These are phyloP conservation scores for Calameuta filiformis DNA, from an alignment of 2,888 invertebrate genomes.

Conservation along the genomic window DNA sequence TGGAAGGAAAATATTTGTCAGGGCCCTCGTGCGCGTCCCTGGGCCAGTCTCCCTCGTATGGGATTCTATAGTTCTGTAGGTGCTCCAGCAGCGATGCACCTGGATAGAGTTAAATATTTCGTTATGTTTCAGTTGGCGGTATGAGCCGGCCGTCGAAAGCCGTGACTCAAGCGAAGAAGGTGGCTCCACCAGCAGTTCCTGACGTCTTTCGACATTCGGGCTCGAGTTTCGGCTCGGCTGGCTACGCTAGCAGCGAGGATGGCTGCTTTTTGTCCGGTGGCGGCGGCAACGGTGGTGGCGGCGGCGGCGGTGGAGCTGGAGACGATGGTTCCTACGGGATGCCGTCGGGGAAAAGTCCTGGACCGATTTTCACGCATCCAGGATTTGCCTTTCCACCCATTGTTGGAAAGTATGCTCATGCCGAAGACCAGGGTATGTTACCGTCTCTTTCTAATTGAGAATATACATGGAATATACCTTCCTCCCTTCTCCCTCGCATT, in stretches of 20 bases:
- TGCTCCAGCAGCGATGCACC: too few species aligned
- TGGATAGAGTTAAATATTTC: too few species aligned
- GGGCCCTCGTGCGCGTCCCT: too few species aligned
- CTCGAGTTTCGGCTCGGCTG: slow-evolving; percentile 82
- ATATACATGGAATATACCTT: too few species aligned
- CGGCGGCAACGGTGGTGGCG: slow-evolving; percentile 33
- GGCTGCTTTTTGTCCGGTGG: slow-evolving; percentile 71
- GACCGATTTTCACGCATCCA: slow-evolving; percentile 74
- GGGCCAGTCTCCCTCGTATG: too few species aligned
- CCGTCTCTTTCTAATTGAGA: not conserved
- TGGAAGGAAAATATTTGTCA: too few species aligned
- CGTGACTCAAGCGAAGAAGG: slow-evolving; percentile 89
- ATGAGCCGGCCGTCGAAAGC: slow-evolving; percentile 87
- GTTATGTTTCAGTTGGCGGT: slow-evolving; percentile 79
- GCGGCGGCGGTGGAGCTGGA: slow-evolving; percentile 37
- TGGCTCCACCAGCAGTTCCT: slow-evolving; percentile 89
- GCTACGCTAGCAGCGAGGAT: slow-evolving; percentile 83
- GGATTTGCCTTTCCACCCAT: slow-evolving; percentile 81
- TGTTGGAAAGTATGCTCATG: slow-evolving; percentile 62
- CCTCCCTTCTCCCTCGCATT: too few species aligned
- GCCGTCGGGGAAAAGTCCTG: slow-evolving; percentile 74
- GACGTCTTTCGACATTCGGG: slow-evolving; percentile 84
- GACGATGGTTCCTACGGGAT: slow-evolving; percentile 67
- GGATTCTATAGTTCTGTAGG: too few species aligned
- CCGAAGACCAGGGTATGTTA: slow-evolving; percentile 69